phyloP scores from a whole-genome alignment of 2,888 invertebrate species.

The Caprella mutica region DNA sequence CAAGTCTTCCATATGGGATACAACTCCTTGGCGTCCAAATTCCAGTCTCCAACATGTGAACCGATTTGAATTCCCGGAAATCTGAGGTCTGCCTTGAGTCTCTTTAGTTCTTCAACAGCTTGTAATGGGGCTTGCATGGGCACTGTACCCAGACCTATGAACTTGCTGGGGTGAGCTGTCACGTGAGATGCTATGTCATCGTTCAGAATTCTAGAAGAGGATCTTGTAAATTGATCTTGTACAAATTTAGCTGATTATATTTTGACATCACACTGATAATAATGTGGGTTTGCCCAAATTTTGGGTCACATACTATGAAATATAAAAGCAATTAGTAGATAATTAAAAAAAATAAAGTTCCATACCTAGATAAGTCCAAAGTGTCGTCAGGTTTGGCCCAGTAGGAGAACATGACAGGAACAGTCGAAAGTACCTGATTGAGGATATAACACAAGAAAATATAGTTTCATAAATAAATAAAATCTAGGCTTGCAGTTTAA shows the following conservation, averaged over 20 bases:
- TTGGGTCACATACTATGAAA: too few species aligned
- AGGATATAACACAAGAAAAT: too few species aligned
- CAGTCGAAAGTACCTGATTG: slow-evolving; percentile 46
- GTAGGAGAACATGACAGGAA: slow-evolving; percentile 50
- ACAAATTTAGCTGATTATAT: too few species aligned
- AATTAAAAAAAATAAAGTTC: too few species aligned
- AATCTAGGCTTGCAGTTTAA: too few species aligned
- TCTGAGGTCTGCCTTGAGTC: slow-evolving; percentile 42
- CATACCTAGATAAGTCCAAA: slow-evolving; percentile 40
- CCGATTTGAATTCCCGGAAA: slow-evolving; percentile 48
- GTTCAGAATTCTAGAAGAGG: slow-evolving; percentile 43
- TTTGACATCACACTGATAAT: too few species aligned
- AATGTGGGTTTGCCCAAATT: too few species aligned
- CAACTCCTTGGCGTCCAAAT: slow-evolving; percentile 45
- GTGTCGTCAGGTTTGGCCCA: slow-evolving; percentile 48
- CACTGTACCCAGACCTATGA: slow-evolving; percentile 47
- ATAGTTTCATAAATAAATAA: too few species aligned
- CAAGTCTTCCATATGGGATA: slow-evolving; percentile 45
- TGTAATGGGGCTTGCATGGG: slow-evolving; percentile 47
- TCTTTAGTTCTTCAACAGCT: slow-evolving; percentile 45
- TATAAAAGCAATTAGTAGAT: too few species aligned
- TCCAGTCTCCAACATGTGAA: slow-evolving; percentile 48
- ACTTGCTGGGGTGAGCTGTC: slow-evolving; percentile 41
- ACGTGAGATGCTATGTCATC: slow-evolving; percentile 46
- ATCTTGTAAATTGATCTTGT: too few species aligned